A percentile compares a stretch with the other conserved stretches of the same genome.
These are phyloP conservation scores for Danio tinwini DNA, from an alignment of 2,797 vertebrate genomes.

Conservation along the genomic window DNA sequence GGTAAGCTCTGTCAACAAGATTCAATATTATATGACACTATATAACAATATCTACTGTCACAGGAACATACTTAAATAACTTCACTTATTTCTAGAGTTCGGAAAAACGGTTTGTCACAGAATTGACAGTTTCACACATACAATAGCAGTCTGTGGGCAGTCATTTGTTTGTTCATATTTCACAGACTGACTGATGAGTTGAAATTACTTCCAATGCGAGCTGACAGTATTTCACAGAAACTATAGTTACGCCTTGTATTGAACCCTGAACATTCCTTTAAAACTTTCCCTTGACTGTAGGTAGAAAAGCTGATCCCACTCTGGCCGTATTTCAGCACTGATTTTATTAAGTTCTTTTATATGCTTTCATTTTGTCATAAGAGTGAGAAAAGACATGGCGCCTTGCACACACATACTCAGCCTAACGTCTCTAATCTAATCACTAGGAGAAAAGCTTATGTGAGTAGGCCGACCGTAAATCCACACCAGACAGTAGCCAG, in stretches of 20 bases:
- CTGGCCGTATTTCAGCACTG: background rate
- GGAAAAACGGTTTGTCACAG: background rate
- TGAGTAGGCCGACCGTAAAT: conserved; percentile 20
- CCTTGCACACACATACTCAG: background rate
- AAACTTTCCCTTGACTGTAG: background rate
- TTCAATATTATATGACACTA: background rate
- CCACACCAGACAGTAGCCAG: conserved; percentile 40
- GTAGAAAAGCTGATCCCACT: background rate
- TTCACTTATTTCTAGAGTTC: background rate
- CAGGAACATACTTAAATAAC: background rate
- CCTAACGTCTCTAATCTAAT: conserved; percentile 49
- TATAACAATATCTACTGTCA: background rate
- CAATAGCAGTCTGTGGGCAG: background rate
- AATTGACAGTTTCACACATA: background rate
- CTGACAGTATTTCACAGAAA: background rate
- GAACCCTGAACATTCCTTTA: background rate
- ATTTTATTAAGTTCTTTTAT: conserved; percentile 33
- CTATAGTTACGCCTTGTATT: background rate
- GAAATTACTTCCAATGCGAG: background rate
- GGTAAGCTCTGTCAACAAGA: background rate
- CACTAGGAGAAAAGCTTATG: conserved; percentile 29
- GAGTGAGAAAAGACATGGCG: conserved; percentile 19
- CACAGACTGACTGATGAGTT: background rate
- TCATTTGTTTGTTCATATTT: background rate
- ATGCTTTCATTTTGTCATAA: conserved; percentile 32